These are phyloP conservation scores for Myripristis murdjan DNA, from an alignment of 2,797 vertebrate species.

Conservation along the genomic window DNA sequence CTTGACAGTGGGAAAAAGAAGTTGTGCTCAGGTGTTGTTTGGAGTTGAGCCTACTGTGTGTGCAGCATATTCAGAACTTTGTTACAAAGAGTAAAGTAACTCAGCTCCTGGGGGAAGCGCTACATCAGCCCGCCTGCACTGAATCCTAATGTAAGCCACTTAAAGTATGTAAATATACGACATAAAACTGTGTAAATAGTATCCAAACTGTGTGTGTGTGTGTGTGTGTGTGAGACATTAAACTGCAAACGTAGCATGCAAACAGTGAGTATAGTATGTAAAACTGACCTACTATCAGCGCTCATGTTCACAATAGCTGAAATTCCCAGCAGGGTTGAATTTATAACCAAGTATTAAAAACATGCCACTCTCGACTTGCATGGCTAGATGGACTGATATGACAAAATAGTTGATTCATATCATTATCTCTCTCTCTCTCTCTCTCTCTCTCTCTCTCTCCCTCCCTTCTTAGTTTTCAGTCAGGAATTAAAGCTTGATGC, in stretches of 20 bases:
- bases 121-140: slow-evolving; percentile 61
- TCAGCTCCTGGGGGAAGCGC: slow-evolving; percentile 69
- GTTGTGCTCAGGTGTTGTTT: slow-evolving; percentile 72
- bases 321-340: slow-evolving; percentile 1
- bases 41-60: slow-evolving; percentile 63
- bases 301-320: slow-evolving; percentile 21
- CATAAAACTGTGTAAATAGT: slow-evolving; percentile 36
- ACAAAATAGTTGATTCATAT: background rate
- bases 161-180: slow-evolving; percentile 62
- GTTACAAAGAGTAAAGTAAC: slow-evolving; percentile 69
- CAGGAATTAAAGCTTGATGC: slow-evolving; percentile 13
- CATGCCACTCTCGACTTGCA: background rate
- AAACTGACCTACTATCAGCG: slow-evolving; percentile 15
- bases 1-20: slow-evolving; percentile 71
- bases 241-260: slow-evolving; percentile 9
- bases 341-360: background rate
- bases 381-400: no score
- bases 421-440: background rate
- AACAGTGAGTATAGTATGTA: no score
- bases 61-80: slow-evolving; percentile 74
- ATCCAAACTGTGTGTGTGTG: slow-evolving; percentile 28
- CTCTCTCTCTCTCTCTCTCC: background rate
- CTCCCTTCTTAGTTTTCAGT: background rate
- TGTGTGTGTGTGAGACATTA: no score
- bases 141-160: slow-evolving; percentile 66